These are phyloP conservation scores for Pangasius djambal DNA, from an alignment of 2,797 vertebrate genomes.

Conservation along the genomic window DNA sequence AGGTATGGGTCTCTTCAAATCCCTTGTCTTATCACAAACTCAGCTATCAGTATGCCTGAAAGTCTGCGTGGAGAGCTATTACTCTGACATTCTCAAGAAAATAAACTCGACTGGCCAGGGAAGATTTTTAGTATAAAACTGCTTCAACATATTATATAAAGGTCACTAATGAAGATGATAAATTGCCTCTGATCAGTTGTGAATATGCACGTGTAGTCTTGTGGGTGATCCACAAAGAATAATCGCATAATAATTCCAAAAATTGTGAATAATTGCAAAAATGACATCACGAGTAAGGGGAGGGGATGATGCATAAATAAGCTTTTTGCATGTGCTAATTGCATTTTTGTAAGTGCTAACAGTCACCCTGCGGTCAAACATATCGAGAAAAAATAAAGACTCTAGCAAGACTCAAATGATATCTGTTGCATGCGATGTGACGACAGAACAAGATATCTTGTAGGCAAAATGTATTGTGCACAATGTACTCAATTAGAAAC, in stretches of 20 bases:
- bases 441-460: not conserved
- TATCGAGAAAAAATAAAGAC: not conserved
- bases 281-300: no score
- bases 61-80: not conserved
- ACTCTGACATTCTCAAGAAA: not conserved
- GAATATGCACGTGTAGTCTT: not conserved
- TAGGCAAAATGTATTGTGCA: not conserved
- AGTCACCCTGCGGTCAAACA: no score
- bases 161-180: not conserved
- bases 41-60: not conserved
- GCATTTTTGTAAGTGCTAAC: not conserved
- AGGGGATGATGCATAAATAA: no score
- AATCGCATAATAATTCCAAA: not conserved
- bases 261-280: not conserved
- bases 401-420: not conserved
- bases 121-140: not conserved
- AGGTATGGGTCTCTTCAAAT: slow-evolving; percentile 72
- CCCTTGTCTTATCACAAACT: slow-evolving; percentile 26
- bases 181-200: not conserved
- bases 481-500: not conserved
- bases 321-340: no score
- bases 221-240: not conserved
- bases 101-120: not conserved
- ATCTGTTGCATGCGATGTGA: not conserved
- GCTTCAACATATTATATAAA: not conserved